Percentiles rank a stretch among this genome's conserved stretches.
Evolutionary conservation across 1,140 invertebrate genomes (phyloP).

Genomic region (Wiebesia pumilae): DNA sequence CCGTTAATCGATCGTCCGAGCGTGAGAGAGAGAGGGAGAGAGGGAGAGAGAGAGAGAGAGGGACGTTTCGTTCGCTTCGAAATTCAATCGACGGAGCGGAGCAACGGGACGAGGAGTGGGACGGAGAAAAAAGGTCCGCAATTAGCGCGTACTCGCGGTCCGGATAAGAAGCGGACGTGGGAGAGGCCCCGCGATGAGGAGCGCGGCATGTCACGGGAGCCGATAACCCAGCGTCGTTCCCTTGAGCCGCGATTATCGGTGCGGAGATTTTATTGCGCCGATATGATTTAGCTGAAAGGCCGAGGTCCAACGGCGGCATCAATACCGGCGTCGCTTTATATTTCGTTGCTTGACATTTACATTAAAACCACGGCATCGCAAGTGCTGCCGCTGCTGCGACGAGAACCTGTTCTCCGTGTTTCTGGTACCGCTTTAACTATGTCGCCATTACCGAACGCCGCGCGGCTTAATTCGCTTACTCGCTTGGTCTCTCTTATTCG

Average conservation of each 20-base stretch:
- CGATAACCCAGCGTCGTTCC: not conserved
- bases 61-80: not conserved
- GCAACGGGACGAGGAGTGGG: no score
- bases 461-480: not conserved
- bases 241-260: not conserved
- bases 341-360: slow-evolving; percentile 58
- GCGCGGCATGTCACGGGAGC: not conserved
- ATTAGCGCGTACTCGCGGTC: not conserved
- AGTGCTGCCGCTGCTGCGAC: not conserved
- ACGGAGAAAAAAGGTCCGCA: not conserved
- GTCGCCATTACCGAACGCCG: not conserved
- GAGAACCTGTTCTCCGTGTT: slow-evolving; percentile 27
- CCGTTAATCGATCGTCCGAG: not conserved
- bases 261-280: slow-evolving; percentile 28
- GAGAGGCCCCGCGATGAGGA: not conserved
- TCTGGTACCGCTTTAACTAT: slow-evolving; percentile 10
- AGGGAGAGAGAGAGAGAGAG: slow-evolving; percentile 11
- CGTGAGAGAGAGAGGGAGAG: not conserved
- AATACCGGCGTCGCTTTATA: slow-evolving; percentile 48
- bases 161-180: not conserved
- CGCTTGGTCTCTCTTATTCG: not conserved
- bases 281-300: slow-evolving; percentile 11
- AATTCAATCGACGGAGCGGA: not conserved
- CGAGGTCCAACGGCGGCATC: not conserved
- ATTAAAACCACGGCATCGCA: slow-evolving; percentile 46